Evolutionary conservation across 2,888 invertebrate species (phyloP).

Genomic region (Anoplius nigerrimus): DNA sequence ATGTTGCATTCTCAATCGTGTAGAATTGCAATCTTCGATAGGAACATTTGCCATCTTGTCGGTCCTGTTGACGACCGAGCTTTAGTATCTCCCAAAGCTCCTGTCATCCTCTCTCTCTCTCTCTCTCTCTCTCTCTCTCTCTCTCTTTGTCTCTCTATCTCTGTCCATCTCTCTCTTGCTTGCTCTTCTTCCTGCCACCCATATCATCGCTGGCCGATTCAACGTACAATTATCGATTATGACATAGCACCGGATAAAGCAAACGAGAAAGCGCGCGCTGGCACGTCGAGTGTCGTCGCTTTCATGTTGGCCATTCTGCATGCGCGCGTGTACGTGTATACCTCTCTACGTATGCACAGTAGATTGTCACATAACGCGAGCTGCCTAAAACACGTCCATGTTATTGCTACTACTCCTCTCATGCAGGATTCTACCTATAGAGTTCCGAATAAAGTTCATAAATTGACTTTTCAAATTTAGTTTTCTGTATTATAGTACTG

Average conservation of each 20-base stretch:
- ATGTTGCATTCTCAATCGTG: neutral
- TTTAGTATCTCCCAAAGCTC: neutral
- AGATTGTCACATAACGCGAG: too few species aligned
- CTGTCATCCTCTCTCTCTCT: neutral
- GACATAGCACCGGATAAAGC: slow-evolving; percentile 59
- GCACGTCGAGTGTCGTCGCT: neutral
- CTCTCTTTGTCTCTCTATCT: neutral
- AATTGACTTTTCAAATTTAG: too few species aligned
- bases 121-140: neutral
- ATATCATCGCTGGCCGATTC: neutral
- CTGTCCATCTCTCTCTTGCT: slow-evolving; percentile 5
- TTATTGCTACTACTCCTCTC: too few species aligned
- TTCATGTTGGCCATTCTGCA: slow-evolving; percentile 7
- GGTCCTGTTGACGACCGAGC: too few species aligned
- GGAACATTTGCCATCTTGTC: neutral
- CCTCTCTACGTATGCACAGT: neutral
- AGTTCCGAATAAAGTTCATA: too few species aligned
- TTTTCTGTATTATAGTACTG: too few species aligned
- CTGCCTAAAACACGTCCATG: too few species aligned
- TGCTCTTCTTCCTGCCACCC: neutral
- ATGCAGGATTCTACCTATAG: too few species aligned
- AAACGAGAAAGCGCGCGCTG: slow-evolving; percentile 43
- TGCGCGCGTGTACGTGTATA: slow-evolving; percentile 28
- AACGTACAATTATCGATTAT: slow-evolving; percentile 58
- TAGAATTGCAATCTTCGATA: neutral